Percentiles rank a stretch among this genome's conserved stretches.
Conservation (phyloP, 30 jellyfish, hydroid and myxozoan species). For the Hydra vulgaris region DNA sequence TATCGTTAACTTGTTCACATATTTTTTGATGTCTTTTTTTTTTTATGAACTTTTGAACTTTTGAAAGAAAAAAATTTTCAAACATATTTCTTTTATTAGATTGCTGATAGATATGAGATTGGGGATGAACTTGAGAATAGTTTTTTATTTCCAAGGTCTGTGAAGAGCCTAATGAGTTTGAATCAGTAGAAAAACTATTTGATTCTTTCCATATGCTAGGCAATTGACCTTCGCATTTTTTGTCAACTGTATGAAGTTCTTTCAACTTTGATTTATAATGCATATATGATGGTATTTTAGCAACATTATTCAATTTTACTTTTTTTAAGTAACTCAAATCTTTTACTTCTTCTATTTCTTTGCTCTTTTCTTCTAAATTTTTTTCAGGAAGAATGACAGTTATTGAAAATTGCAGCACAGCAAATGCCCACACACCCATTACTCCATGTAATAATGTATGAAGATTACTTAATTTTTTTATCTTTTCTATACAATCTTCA, state of each 20-base stretch:
- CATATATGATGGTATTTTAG: slow-evolving; percentile 80
- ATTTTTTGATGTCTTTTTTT: too few species aligned
- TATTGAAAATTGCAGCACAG: slow-evolving; percentile 79
- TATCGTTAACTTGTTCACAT: slow-evolving; percentile 41
- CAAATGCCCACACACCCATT: slow-evolving; percentile 93
- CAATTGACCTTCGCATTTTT: too few species aligned
- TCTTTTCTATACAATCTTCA: slow-evolving; percentile 30
- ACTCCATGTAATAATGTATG: slow-evolving; percentile 44
- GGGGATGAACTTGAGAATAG: too few species aligned
- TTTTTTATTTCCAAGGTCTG: too few species aligned
- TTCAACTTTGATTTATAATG: slow-evolving; percentile 79
- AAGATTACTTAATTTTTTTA: neutral
- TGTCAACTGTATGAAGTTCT: slow-evolving; percentile 38
- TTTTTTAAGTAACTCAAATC: slow-evolving; percentile 8
- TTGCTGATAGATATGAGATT: too few species aligned
- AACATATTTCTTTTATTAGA: too few species aligned
- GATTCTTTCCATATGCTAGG: too few species aligned
- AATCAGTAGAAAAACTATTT: too few species aligned
- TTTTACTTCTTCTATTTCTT: slow-evolving; percentile 32
- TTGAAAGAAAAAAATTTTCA: too few species aligned
- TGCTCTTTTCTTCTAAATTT: slow-evolving; percentile 21
- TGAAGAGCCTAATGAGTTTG: too few species aligned
- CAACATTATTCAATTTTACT: slow-evolving; percentile 50
- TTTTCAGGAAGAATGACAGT: slow-evolving; percentile 91
- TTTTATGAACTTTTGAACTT: too few species aligned